Evolutionary conservation across 2,113 vertebrate genomes (phyloP), one percentile per base, ranked within the genome.

Genomic region (Leuciscus idus): DNA sequence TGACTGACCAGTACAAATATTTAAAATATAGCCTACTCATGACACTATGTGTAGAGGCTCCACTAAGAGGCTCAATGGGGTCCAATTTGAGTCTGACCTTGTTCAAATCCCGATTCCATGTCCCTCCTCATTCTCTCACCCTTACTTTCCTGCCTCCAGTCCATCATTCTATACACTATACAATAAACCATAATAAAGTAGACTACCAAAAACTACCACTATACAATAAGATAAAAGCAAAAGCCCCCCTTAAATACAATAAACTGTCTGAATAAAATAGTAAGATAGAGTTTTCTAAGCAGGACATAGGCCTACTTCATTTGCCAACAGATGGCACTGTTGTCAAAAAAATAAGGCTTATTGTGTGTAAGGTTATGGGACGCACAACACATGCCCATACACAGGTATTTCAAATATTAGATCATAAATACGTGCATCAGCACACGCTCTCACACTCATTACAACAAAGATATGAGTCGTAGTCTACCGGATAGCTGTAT

Each of bases 261-360:
- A 70, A 39, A 39, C 68, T 23, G 55, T 57, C n/a, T 28, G 4
- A 70, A 83, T 11, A 75, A 26, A 33, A 68, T n/a, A 36, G 62
- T 75, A 39, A 4, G 15, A 0, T 36, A 4, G 17, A 70, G 33
- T 72, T 66, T 17, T 12, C 21, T 9, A 64, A 39, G 57, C 59
- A 64, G 39, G 19, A 43, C 21, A 73, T 5, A 33, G 26, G 26
- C 26, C 26, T 26, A 26, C 26, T 26, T 26, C 26, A 26, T 61
- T 26, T 23, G 17, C 80, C 84, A 78, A 21, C 52, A 86, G 87
- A 73, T 59, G 87, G 62, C 30, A 30, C 4, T 84, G 77, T 73
- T 43, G 55, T 30, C 15, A 48, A 85, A 70, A 8, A 74, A 13
- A 8, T 59, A 50, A 26, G 15, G 15, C 13, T 2, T 36, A 3